Evolutionary conservation across 1,140 invertebrate species (phyloP).

Genomic region (Pseudomyrmex dendroicus): DNA sequence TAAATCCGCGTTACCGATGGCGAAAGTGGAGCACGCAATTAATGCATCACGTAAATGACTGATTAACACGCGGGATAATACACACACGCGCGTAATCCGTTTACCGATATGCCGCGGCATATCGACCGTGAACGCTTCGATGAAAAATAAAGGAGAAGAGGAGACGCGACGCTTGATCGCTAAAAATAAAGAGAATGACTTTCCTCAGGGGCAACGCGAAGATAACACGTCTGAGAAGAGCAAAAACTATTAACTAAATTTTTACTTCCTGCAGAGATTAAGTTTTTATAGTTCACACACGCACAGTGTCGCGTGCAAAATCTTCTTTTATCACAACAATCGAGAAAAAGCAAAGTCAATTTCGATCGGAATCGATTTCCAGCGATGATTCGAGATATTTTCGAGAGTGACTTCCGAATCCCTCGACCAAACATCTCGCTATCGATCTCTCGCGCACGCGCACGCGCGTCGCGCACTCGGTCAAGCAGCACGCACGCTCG

Average conservation of each 20-base stretch:
- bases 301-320: too few species aligned
- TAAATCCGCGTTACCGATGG: neutral
- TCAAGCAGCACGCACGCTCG: neutral
- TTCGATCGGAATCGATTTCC: too few species aligned
- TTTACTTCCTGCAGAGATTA: too few species aligned
- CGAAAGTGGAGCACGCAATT: slow-evolving; percentile 33
- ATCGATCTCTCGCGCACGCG: neutral
- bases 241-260: too few species aligned
- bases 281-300: too few species aligned
- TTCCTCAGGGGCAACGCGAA: neutral
- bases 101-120: slow-evolving; percentile 38
- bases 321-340: too few species aligned
- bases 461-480: neutral
- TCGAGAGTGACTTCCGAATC: too few species aligned
- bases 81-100: slow-evolving; percentile 30
- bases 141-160: slow-evolving; percentile 18
- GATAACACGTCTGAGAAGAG: neutral
- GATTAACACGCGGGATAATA: slow-evolving; percentile 8
- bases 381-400: too few species aligned
- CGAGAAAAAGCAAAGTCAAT: too few species aligned
- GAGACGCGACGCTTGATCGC: neutral
- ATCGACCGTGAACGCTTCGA: slow-evolving; percentile 33
- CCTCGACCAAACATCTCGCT: neutral
- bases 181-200: slow-evolving; percentile 30
- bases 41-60: slow-evolving; percentile 13